These are phyloP conservation scores for Ormyrus thymus DNA, from an alignment of 2,888 invertebrate genomes.

Conservation along the genomic window DNA sequence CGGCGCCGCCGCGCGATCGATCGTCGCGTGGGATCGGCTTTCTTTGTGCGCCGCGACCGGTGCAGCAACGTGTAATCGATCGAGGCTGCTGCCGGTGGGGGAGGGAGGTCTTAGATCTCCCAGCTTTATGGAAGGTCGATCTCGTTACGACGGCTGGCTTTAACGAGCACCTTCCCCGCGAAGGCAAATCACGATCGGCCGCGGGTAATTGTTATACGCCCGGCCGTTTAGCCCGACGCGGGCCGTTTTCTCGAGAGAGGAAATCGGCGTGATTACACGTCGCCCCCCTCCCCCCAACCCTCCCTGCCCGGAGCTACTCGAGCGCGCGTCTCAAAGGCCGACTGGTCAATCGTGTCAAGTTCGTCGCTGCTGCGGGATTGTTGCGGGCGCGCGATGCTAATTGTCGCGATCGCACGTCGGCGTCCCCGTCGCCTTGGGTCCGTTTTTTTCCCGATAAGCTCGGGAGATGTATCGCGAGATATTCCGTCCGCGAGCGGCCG, in stretches of 20 bases:
- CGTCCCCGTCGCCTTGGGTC: constrained; percentile 33
- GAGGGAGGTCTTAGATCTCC: too few species aligned
- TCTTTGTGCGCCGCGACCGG: not conserved
- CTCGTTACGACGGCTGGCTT: not conserved
- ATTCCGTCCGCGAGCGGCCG: too few species aligned
- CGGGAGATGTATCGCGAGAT: too few species aligned
- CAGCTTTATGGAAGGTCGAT: not conserved
- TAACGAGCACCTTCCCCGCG: not conserved
- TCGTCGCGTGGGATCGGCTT: constrained; percentile 28
- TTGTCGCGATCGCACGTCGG: not conserved
- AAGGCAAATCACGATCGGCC: too few species aligned
- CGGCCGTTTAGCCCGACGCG: too few species aligned
- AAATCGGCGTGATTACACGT: too few species aligned
- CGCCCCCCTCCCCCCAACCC: too few species aligned
- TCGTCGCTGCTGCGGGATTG: constrained; percentile 21
- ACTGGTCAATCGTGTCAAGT: constrained; percentile 53
- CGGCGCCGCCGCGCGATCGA: constrained; percentile 13
- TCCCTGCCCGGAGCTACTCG: too few species aligned
- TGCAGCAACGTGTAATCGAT: not conserved
- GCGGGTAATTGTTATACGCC: not conserved
- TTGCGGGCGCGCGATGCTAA: constrained; percentile 36
- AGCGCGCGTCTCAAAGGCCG: not conserved
- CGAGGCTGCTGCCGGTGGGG: too few species aligned
- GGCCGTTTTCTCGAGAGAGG: too few species aligned
- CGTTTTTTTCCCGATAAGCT: constrained; percentile 3